Evolutionary conservation across 2,797 vertebrate species (phyloP), one percentile per base, ranked within the genome.

Genomic region (Phrynocephalus vlangalii): DNA sequence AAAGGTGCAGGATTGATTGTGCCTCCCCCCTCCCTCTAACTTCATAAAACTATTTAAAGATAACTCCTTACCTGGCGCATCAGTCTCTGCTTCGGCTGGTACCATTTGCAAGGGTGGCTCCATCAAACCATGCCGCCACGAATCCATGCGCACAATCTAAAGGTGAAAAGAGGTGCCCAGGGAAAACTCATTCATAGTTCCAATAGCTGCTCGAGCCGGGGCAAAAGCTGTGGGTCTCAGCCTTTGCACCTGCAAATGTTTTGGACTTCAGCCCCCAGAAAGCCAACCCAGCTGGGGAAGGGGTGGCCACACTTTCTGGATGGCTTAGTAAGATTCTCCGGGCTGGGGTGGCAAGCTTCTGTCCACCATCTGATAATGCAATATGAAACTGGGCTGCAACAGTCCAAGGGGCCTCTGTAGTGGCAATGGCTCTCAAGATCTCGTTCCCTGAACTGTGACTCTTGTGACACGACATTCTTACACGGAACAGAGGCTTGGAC

Each of bases 81-180:
- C 72, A 48, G 90, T 86, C 67, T 90, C 87, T 89, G 30, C 82
- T 72, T 81, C 93, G 0, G 33, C 85, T 16, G 93, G 92, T 68
- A 94, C 94, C 86, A 90, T 91, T 86, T 94, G 94, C 0, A 90
- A 13, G 1, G 85, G 30, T 1, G 85, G 83, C n/a, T 93, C 92
- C 80, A 86, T 87, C 92, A 94, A 93, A 38, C 52, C n/a, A 6
- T 84, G 66, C 18, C 16, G 26, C 72, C 56, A 67, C 3, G 75
- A n/a, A 16, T 90, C 86, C 86, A 73, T 82, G 16, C 5, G 73
- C 67, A 16, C 26, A 48, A 30, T 11, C 30, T 16, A 38, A 52
- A 1, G 30, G 10, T 24, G 38, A n/a, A 66, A 66, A 66, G 38
- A 72, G 38, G 18, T 16, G 10, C 50, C 3, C 48, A 15, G 9